Percentiles rank a stretch among this genome's conserved stretches.
These are phyloP conservation scores for Iselma pallidipennis DNA, from an alignment of 2,888 invertebrate species.

Conservation along the genomic window DNA sequence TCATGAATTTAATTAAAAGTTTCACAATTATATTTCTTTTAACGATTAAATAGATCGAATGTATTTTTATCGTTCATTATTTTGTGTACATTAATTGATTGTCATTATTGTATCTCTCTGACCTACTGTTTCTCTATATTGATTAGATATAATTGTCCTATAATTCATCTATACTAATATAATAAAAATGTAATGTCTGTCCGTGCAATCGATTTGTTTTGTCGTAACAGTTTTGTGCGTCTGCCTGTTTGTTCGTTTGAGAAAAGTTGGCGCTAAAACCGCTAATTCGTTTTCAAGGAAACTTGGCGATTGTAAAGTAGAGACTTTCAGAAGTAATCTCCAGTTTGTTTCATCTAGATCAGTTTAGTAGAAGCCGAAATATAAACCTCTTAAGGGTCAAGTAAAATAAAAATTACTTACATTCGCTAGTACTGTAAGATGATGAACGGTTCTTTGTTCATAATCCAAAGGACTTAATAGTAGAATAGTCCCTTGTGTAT, in stretches of 20 bases:
- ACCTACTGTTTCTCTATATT: neutral
- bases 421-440: constrained; percentile 83
- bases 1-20: neutral
- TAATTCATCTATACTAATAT: no score
- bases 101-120: neutral
- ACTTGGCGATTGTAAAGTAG: no score
- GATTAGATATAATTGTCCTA: no score
- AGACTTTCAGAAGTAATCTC: no score
- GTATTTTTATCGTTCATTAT: neutral
- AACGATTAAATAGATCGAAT: no score
- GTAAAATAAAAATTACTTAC: constrained; percentile 62
- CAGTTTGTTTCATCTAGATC: no score
- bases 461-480: constrained; percentile 81
- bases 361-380: no score
- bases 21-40: no score
- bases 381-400: no score
- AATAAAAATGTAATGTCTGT: neutral
- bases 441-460: constrained; percentile 86
- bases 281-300: no score
- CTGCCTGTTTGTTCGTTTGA: neutral
- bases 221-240: neutral
- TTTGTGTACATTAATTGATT: neutral
- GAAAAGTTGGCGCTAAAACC: no score
- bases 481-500: constrained; percentile 79
- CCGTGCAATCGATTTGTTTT: neutral